Base-by-base conservation (phyloP, 2,113 vertebrate species). In the Diadophis punctatus region DNA sequence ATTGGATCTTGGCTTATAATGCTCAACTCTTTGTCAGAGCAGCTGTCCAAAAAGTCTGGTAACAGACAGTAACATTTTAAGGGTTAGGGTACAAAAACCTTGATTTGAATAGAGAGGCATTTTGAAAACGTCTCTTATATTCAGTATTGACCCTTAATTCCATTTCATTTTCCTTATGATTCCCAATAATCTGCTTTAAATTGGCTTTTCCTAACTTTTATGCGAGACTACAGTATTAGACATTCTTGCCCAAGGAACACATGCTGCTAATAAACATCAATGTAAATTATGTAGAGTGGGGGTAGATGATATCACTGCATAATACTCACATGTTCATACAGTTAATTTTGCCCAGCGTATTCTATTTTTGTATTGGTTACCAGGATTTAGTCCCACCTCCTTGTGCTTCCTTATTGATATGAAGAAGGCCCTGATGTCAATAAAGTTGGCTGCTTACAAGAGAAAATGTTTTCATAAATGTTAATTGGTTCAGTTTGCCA, bases 361-460 rank as follows among this genome's bases (percentile, higher is more conserved):
- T 86, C 55, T 34, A 4, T 92, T 92, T 89, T 85, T 53, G 5
- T 5, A 3, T 92, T 34, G 1, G 58, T 51, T 46, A 23, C 10
- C 39, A n/a, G 39, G 60, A 11, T 25, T 92, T 55, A 63, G 84
- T 39, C 68, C 39, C 46, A 60, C 48, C 48, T 88, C 74, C 85
- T 90, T 63, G 53, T 63, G n/a, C 74, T 55, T 92, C 74, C 74
- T 90, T 90, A 34, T 86, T 92, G 30, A 52, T 86, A 86, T 86
- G 30, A 49, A 90, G 22, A 51, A 20, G 46, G 74, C 46, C 30
- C 46, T 63, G 74, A 90, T 60, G 12, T 30, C 39, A 46, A 85
- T 39, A 34, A 86, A 63, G 52, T 22, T 90, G 87, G 49, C 51
- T 53, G 14, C 27, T 80, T 52, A n/a, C 14, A 87, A n/a, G 16